Evolutionary conservation across 2,113 vertebrate genomes (phyloP).

Genomic region (Campylomormyrus numenius): DNA sequence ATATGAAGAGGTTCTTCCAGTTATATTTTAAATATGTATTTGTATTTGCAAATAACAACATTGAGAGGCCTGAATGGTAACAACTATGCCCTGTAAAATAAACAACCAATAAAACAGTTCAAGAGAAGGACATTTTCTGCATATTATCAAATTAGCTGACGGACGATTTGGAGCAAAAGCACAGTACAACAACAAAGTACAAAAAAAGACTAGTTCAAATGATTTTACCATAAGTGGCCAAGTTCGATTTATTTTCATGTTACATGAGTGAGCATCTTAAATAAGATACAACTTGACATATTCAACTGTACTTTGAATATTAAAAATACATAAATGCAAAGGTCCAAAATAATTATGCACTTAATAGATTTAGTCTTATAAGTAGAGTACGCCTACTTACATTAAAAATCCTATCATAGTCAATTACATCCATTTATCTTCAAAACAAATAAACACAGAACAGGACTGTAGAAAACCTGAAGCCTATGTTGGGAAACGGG

Average conservation of each 20-base stretch:
- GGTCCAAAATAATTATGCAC: neutral
- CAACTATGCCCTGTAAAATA: neutral
- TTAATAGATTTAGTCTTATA: neutral
- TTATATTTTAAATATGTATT: neutral
- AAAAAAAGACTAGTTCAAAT: neutral
- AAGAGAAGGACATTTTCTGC: neutral
- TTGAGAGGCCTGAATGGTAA: neutral
- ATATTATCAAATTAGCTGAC: neutral
- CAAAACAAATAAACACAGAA: neutral
- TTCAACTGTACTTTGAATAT: neutral
- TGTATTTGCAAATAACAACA: neutral
- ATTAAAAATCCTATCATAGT: neutral
- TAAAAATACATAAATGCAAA: neutral
- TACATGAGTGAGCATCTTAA: neutral
- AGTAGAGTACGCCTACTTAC: neutral
- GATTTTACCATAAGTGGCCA: neutral
- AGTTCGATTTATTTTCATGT: neutral
- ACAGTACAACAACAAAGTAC: neutral
- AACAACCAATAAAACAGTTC: neutral
- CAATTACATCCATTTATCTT: neutral
- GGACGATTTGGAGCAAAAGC: neutral
- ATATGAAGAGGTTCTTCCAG: neutral
- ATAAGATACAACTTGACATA: neutral
- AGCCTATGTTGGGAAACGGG: neutral
- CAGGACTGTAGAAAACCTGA: neutral